phyloP scores from a whole-genome alignment of 2,888 invertebrate genomes.

The Ectropis crepuscularia region DNA sequence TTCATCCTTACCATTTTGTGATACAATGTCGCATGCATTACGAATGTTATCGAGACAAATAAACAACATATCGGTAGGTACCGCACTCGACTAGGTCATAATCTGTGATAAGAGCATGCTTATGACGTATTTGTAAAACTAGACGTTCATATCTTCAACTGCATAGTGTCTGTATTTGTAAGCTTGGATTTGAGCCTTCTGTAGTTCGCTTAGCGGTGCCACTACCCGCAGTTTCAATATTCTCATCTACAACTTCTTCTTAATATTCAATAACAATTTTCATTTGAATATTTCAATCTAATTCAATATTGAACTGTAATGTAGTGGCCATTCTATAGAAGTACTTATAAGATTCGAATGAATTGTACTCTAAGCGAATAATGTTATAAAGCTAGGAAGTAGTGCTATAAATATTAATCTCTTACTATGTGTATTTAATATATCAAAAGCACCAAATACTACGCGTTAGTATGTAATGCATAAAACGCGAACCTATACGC shows the following conservation, averaged over 20 bases:
- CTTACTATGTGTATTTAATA: constrained; percentile 47
- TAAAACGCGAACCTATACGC: constrained; percentile 61
- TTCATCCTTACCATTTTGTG: constrained; percentile 33
- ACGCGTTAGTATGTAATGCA: constrained; percentile 56
- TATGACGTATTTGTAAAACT: constrained; percentile 71
- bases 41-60: constrained; percentile 51
- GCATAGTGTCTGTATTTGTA: constrained; percentile 59
- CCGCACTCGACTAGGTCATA: constrained; percentile 72
- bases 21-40: constrained; percentile 42
- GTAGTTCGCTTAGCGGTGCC: constrained; percentile 79
- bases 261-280: constrained; percentile 17
- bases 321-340: constrained; percentile 74
- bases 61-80: constrained; percentile 75
- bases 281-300: constrained; percentile 16
- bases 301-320: constrained; percentile 56
- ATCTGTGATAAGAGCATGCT: constrained; percentile 82
- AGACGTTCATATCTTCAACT: constrained; percentile 56
- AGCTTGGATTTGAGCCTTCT: constrained; percentile 80
- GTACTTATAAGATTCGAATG: constrained; percentile 44
- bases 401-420: constrained; percentile 54
- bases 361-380: constrained; percentile 29
- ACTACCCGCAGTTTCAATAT: constrained; percentile 35
- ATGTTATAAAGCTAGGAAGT: constrained; percentile 46
- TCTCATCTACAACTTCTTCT: constrained; percentile 18
- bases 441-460: constrained; percentile 73